These are phyloP conservation scores for Heliconius ethilla DNA, from an alignment of 2,888 invertebrate species.

Conservation along the genomic window DNA sequence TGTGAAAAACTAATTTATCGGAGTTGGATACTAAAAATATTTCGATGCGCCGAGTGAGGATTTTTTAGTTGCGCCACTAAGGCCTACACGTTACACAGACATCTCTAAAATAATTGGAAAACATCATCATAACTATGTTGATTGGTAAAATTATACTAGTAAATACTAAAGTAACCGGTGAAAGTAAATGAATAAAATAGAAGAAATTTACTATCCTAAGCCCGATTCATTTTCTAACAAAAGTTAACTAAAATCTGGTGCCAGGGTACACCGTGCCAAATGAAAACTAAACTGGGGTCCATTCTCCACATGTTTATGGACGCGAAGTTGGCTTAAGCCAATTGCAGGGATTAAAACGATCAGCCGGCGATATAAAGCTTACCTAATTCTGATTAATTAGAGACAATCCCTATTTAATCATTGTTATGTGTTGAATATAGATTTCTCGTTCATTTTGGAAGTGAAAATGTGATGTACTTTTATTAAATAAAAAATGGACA, in stretches of 20 bases:
- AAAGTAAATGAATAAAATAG: too few relatives aligned
- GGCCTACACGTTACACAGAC: not conserved
- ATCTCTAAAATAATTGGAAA: not conserved
- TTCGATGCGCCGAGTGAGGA: too few relatives aligned
- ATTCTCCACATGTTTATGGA: not conserved
- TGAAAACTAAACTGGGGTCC: not conserved
- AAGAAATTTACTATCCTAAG: not conserved
- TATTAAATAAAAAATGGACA: too few relatives aligned
- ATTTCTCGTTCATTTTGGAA: not conserved
- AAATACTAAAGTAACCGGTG: too few relatives aligned
- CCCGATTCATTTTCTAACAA: not conserved
- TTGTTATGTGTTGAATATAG: not conserved
- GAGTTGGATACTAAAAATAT: too few relatives aligned
- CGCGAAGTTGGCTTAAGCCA: constrained; percentile 4
- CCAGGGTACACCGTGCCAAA: constrained; percentile 8
- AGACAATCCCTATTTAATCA: not conserved
- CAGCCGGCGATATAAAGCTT: not conserved
- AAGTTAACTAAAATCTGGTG: not conserved
- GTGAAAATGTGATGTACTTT: too few relatives aligned
- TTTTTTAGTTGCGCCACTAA: not conserved
- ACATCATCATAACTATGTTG: too few relatives aligned
- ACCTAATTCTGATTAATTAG: not conserved
- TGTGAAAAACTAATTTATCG: too few relatives aligned
- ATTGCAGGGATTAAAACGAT: constrained; percentile 6
- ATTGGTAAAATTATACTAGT: too few relatives aligned